These are phyloP conservation scores for Orthosia incerta DNA, from an alignment of 2,888 invertebrate genomes.

Conservation along the genomic window DNA sequence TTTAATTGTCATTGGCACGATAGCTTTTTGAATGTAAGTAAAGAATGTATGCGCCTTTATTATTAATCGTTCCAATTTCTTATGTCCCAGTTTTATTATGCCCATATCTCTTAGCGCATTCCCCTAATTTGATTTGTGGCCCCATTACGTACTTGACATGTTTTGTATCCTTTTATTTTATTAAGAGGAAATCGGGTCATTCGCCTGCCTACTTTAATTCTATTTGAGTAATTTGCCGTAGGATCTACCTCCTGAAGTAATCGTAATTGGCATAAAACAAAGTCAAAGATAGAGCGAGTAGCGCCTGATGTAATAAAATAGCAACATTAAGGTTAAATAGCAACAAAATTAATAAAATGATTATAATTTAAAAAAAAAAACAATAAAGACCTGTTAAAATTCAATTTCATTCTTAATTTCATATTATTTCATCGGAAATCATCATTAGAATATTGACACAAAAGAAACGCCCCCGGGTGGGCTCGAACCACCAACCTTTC, in stretches of 20 bases:
- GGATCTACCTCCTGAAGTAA: neutral
- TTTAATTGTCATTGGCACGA: constrained; percentile 12
- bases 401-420: neutral
- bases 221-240: constrained; percentile 3
- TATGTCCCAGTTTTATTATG: constrained; percentile 58
- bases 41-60: constrained; percentile 10
- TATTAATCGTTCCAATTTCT: constrained; percentile 53
- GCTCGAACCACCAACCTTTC: constrained; percentile 99
- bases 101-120: constrained; percentile 59
- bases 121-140: constrained; percentile 67
- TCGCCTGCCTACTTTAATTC: constrained; percentile 19
- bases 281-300: neutral
- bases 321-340: constrained; percentile 20
- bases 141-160: constrained; percentile 57
- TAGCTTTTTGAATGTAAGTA: neutral
- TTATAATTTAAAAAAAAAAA: neutral
- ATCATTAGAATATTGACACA: constrained; percentile 9
- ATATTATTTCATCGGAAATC: neutral
- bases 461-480: constrained; percentile 96
- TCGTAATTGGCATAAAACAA: neutral
- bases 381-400: neutral
- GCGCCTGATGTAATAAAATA: constrained; percentile 45
- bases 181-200: constrained; percentile 47
- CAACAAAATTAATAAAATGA: neutral
- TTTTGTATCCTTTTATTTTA: constrained; percentile 61